A percentile compares a stretch with the other conserved stretches of the same genome.
phyloP scores from a whole-genome alignment of 2,797 vertebrate genomes.

The Phrynocephalus vlangalii region DNA sequence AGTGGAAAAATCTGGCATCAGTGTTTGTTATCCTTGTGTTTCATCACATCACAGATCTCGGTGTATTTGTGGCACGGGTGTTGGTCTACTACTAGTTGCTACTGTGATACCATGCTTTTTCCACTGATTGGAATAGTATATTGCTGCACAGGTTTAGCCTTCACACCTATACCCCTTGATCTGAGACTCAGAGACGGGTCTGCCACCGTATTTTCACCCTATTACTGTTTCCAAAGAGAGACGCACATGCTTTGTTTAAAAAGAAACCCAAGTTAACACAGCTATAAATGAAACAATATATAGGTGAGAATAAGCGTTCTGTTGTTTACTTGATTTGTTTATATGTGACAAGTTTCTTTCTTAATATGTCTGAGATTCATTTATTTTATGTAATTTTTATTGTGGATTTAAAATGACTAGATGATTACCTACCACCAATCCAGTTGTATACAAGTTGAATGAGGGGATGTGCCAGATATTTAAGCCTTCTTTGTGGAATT shows the following conservation, averaged over 20 bases:
- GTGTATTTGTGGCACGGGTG: neutral
- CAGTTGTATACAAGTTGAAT: neutral
- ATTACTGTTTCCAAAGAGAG: neutral
- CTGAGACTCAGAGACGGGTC: neutral
- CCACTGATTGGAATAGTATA: neutral
- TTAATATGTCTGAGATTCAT: neutral
- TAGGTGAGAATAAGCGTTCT: too few relatives aligned
- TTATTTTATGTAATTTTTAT: too few relatives aligned
- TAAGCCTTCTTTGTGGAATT: neutral
- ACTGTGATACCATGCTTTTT: neutral
- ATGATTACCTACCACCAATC: too few relatives aligned
- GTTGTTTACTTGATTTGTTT: too few relatives aligned
- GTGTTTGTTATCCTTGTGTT: neutral
- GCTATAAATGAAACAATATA: neutral
- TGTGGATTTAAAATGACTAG: too few relatives aligned
- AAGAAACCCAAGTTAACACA: neutral
- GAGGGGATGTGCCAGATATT: neutral
- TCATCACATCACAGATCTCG: neutral
- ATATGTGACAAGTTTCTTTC: neutral
- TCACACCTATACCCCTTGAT: neutral
- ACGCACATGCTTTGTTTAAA: neutral
- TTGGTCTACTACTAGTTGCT: neutral
- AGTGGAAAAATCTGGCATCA: neutral
- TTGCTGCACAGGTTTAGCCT: neutral
- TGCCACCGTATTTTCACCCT: neutral